Evolutionary conservation across 2,113 vertebrate species (phyloP), one percentile per base, ranked within the genome.

Genomic region (Monarcha castaneiventris): DNA sequence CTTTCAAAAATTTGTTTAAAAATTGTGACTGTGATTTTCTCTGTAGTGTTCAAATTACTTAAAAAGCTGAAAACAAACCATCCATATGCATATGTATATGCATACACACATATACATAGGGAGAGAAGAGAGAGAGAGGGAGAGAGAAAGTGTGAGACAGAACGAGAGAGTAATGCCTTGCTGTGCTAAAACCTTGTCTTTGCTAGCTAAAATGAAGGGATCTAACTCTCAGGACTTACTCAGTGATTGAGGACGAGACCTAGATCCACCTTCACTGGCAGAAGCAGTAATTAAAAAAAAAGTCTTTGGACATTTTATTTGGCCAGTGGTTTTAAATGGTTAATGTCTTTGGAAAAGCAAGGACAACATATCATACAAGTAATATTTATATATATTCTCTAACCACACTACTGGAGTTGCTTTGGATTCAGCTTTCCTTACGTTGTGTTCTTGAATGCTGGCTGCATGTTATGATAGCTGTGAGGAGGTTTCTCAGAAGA

Each of bases 341-440:
- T 54, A n/a, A 17, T 30, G 6, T 59, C 54, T 91, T 79, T 68
- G 29, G 51, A 77, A 89, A 74, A 54, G 25, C 29, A 87, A 35
- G 51, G 16, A n/a, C 30, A 68, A 20, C 80, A 63, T 43, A 56
- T 54, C 49, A 46, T 51, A 75, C 44, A 87, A 78, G 15, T 94
- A 39, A 25, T 85, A 75, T 79, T 93, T 91, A 7, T 69, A 37
- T 44, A 30, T 37, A 17, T 59, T 84, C 26, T 86, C 17, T 71
- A 96, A 95, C 48, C 78, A 76, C 69, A 87, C 33, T 51, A 72
- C 35, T 85, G 37, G 26, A 64, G 17, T 51, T 80, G 61, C 49
- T 96, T 96, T 94, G 84, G 62, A 87, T 91, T 91, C 77, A 86
- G 56, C 30, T 95, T 89, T 77, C 56, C 72, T 94, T n/a, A 27